Conservation (phyloP, 2,113 vertebrate species). For the Nothobranchius kuhntae region DNA sequence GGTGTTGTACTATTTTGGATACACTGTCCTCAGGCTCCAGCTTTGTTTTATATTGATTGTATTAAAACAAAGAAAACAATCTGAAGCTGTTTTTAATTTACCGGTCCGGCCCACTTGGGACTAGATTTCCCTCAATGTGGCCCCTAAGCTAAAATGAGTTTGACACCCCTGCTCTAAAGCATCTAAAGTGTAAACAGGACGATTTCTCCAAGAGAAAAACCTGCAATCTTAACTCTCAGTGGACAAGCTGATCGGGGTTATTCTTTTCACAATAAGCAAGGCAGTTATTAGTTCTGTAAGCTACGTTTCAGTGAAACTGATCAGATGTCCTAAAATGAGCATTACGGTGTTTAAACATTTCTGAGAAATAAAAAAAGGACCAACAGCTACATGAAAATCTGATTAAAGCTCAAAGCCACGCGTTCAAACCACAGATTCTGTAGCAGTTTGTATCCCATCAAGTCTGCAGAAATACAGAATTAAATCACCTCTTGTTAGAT, state of each 20-base stretch:
- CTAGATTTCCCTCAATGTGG: too few species aligned
- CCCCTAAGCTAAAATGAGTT: too few species aligned
- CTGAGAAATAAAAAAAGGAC: slow-evolving; percentile 16
- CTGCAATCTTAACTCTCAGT: not conserved
- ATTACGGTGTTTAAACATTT: not conserved
- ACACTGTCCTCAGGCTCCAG: too few species aligned
- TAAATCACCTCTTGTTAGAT: slow-evolving; percentile 8
- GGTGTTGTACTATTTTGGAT: too few species aligned
- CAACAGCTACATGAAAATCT: slow-evolving; percentile 11
- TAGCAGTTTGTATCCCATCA: not conserved
- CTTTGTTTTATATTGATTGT: too few species aligned
- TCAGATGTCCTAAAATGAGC: slow-evolving; percentile 23
- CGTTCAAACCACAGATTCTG: not conserved
- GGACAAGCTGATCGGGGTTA: not conserved
- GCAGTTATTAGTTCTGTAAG: slow-evolving; percentile 59
- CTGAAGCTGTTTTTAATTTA: too few species aligned
- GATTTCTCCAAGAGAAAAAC: slow-evolving; percentile 1
- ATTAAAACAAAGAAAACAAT: too few species aligned
- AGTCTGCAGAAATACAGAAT: not conserved
- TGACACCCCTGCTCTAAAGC: not conserved
- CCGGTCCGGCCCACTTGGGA: too few species aligned
- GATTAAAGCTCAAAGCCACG: not conserved
- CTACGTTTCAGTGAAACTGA: slow-evolving; percentile 44
- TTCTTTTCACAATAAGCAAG: slow-evolving; percentile 33
- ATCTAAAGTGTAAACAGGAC: slow-evolving; percentile 16